Evolutionary conservation across 2,797 vertebrate genomes (phyloP).

Genomic region (Microctenopoma steveboyesi): DNA sequence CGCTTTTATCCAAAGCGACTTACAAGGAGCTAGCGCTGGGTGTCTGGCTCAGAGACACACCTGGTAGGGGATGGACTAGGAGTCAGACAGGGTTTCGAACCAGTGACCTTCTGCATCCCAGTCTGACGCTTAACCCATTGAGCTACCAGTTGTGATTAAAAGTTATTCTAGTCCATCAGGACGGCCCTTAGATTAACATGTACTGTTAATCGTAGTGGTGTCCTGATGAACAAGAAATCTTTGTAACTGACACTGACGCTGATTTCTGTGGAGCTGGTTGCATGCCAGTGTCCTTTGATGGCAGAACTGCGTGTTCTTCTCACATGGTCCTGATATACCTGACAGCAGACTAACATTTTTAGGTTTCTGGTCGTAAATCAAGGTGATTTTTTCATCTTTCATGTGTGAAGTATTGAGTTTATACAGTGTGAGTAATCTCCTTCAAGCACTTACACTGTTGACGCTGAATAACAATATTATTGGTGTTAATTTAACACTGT

Average conservation of each 20-base stretch:
- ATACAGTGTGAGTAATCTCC: constrained; percentile 1
- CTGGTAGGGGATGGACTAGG: too few species aligned
- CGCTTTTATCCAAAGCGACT: too few species aligned
- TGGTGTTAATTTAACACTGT: constrained; percentile 15
- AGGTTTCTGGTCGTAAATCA: constrained; percentile 13
- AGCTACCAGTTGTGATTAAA: background rate
- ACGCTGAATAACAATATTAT: constrained; percentile 21
- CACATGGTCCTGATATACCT: background rate
- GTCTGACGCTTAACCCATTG: too few species aligned
- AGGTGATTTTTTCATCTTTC: constrained; percentile 1
- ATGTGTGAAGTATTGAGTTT: background rate
- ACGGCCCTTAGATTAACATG: background rate
- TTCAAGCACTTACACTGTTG: constrained; percentile 9
- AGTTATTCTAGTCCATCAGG: background rate
- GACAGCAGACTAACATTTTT: constrained; percentile 5
- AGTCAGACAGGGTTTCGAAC: too few species aligned
- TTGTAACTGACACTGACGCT: background rate
- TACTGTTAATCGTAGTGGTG: too few species aligned
- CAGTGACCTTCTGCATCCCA: too few species aligned
- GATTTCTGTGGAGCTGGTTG: background rate
- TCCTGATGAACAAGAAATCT: background rate
- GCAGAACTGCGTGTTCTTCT: background rate
- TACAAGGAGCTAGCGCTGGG: too few species aligned
- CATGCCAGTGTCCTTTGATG: background rate
- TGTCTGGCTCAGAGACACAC: too few species aligned